Percentiles rank a stretch among this genome's conserved stretches.
phyloP scores from a whole-genome alignment of 2,888 invertebrate genomes.

The Microplitis manilae region DNA sequence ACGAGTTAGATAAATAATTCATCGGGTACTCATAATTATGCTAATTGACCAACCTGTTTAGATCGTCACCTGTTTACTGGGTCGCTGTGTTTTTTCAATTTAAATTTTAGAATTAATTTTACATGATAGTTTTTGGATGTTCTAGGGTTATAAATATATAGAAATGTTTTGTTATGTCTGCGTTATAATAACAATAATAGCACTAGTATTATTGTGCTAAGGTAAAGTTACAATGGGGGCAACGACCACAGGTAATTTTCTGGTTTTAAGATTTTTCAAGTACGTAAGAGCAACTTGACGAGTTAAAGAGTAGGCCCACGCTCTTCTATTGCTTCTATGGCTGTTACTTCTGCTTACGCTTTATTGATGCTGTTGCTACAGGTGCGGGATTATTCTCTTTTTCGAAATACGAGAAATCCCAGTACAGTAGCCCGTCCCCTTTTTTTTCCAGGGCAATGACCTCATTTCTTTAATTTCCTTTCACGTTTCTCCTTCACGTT shows the following conservation, averaged over 20 bases:
- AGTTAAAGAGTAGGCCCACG: not conserved
- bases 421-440: slow-evolving; percentile 25
- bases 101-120: not conserved
- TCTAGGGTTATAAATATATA: not conserved
- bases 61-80: slow-evolving; percentile 3
- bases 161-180: not conserved
- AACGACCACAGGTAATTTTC: slow-evolving; percentile 13
- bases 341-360: not conserved
- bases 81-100: slow-evolving; percentile 7
- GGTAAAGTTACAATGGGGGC: not conserved
- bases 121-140: not conserved
- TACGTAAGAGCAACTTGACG: not conserved
- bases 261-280: slow-evolving; percentile 20
- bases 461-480: slow-evolving; percentile 32
- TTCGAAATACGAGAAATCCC: slow-evolving; percentile 33
- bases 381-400: slow-evolving; percentile 29
- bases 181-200: not conserved
- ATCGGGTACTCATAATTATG: slow-evolving; percentile 70
- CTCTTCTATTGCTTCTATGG: not conserved
- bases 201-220: not conserved
- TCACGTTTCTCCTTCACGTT: not conserved
- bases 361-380: slow-evolving; percentile 12
- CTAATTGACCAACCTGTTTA: slow-evolving; percentile 70
- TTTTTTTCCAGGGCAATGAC: slow-evolving; percentile 29
- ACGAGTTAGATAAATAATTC: slow-evolving; percentile 70